A percentile compares a stretch with the other conserved stretches of the same genome.
These are phyloP conservation scores for Antechinus flavipes DNA, from an alignment of 2,113 vertebrate species.

Conservation along the genomic window DNA sequence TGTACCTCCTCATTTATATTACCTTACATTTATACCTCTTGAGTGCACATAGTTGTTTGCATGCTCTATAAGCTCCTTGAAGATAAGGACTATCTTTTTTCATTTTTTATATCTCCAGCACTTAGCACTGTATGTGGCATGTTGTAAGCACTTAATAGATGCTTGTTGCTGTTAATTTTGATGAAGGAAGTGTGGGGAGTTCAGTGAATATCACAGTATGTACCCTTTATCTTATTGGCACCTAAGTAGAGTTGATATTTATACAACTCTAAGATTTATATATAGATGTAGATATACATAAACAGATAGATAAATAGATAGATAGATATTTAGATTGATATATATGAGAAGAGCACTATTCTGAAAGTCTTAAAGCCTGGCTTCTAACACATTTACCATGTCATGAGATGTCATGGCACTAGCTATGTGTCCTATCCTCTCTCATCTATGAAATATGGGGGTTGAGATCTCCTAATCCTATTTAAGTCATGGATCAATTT, in stretches of 20 bases:
- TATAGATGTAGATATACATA: too few relatives aligned
- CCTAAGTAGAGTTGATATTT: neutral
- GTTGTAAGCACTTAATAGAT: neutral
- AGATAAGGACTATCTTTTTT: neutral
- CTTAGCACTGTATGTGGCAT: neutral
- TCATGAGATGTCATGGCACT: neutral
- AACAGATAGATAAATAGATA: too few relatives aligned
- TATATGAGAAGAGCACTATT: neutral
- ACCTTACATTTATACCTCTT: neutral
- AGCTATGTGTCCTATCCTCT: neutral
- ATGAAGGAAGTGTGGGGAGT: neutral
- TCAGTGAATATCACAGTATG: neutral
- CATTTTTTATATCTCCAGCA: neutral
- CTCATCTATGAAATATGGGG: neutral
- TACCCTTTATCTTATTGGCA: neutral
- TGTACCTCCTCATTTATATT: neutral
- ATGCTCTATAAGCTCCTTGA: neutral
- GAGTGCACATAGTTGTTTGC: neutral
- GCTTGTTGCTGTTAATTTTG: neutral
- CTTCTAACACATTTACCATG: neutral
- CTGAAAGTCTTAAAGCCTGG: neutral
- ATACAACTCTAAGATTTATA: neutral
- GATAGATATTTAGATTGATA: too few relatives aligned
- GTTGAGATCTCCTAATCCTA: neutral
- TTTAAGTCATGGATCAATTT: neutral